Base-by-base conservation (phyloP, 1,140 invertebrate species). In the Monochamus saltuarius region DNA sequence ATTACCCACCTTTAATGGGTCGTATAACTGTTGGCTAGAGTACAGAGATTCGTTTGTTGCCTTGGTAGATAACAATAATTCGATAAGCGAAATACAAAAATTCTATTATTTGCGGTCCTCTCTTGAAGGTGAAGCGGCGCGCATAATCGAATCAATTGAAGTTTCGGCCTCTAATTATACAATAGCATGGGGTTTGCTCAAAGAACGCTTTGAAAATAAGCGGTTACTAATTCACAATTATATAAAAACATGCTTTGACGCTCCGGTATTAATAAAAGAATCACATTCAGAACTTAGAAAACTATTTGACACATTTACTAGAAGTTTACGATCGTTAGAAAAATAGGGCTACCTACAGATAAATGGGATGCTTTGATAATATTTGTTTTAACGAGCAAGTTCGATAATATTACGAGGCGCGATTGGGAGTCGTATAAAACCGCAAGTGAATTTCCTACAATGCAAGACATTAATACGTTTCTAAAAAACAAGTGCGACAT, bases 211-310 rank as follows among this genome's bases (percentile, higher is more conserved):
- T 52, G 34, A 46, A 7, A 56, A 56, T 14, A 46, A 54, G 43
- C 35, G 42, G 9, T 60, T 60, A 45, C 53, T 60, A 10, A 54
- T 60, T 16, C 51, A 60, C 29, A 60, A 53, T 46, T 51, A 60
- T 42, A 47, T 60, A 14, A 43, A 46, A 17, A 14, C 13, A 11
- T 35, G 42, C 35, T 38, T 52, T 19, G 57, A 59, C 13, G 7
- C 13, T 2, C 17, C 47, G 14, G 34, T 8, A n/a, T 11, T 60
- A 19, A 42, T 6, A 9, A 36, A 37, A n/a, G 58, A 60, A 37
- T 54, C 50, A 13, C 39, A 52, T 35, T 37, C 10, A 49, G 55
- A 56, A 34, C 14, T 42, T 13, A 29, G 40, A 56, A 29, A 22
- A n/a, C 17, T 56, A 46, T 11, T 19, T 19, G 40, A 46, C 54